Evolutionary conservation across 2,113 vertebrate genomes (phyloP).

Genomic region (Machaerirhynchus nigripectus): DNA sequence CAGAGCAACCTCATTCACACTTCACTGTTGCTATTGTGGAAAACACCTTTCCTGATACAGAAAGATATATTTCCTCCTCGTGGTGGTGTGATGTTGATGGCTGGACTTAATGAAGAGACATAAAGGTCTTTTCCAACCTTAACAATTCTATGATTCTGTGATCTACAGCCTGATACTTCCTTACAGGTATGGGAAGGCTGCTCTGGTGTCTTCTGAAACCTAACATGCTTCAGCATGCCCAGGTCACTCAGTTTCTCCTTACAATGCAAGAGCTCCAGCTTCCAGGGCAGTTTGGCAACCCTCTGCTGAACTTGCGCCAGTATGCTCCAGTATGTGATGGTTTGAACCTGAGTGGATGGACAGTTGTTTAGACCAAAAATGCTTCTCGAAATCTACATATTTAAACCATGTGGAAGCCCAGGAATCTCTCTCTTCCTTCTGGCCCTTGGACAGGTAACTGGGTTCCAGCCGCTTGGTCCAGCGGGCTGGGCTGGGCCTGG

Average conservation of each 20-base stretch:
- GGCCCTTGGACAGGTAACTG: too few relatives aligned
- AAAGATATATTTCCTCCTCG: background rate
- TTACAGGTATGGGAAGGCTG: background rate
- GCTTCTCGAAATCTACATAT: too few relatives aligned
- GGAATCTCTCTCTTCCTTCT: too few relatives aligned
- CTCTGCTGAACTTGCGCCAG: background rate
- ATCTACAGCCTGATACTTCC: background rate
- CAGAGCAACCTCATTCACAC: background rate
- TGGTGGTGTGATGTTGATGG: rapidly evolving
- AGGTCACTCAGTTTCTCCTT: background rate
- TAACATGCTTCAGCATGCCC: background rate
- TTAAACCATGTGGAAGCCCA: too few relatives aligned
- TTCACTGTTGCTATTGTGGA: background rate
- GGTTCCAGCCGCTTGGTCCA: too few relatives aligned
- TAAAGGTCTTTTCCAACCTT: background rate
- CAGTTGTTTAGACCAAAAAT: too few relatives aligned
- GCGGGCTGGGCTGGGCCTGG: too few relatives aligned
- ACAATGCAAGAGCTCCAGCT: background rate
- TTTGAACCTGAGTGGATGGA: too few relatives aligned
- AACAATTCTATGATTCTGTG: background rate
- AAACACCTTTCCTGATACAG: background rate
- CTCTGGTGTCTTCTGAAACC: background rate
- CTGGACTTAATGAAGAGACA: background rate
- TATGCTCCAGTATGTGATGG: too few relatives aligned
- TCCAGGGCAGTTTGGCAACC: background rate